Base-by-base conservation (phyloP, 2,888 invertebrate species). In the Phyto melanocephala region DNA sequence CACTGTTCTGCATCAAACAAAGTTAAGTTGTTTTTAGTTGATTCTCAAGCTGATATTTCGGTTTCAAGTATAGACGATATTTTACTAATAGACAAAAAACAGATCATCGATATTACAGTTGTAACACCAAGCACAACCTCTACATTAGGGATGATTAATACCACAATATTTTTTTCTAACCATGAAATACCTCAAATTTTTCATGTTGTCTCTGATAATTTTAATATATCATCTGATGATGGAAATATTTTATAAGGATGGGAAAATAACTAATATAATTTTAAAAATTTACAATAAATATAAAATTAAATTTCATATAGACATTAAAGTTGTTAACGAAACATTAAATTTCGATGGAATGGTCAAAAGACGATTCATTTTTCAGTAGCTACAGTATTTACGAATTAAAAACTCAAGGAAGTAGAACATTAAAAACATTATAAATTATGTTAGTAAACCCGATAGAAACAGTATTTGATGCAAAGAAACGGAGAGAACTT, bases 301-400 rank as follows among this genome's bases (percentile, higher is more conserved):
- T 52, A 35, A 70, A 56, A 17, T 54, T 13, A 58, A 58, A 33
- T 11, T 33, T 13, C 28, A 15, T 24, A n/a, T 45, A 54, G 22
- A 17, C 47, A 17, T n/a, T n/a, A n/a, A n/a, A n/a, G n/a, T n/a
- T n/a, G n/a, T n/a, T n/a, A n/a, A n/a, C n/a, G n/a, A n/a, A n/a
- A n/a, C n/a, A n/a, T n/a, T n/a, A n/a, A n/a, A n/a, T n/a, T n/a
- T n/a, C n/a, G n/a, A n/a, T n/a, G 52, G 52, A 77, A 52, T 68
- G 60, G 76, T n/a, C 68, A 47, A 58, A 67, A 17, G 67, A 68
- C 24, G 68, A 68, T 42, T n/a, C 20, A 37, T 40, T 68, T 68
- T 68, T 77, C 24, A 20, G 11, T 37, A 28, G 15, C 10, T 50
- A 20, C 20, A 56, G 42, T 40, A 33, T 75, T 5, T 33, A 52